A percentile compares a stretch with the other conserved stretches of the same genome.
Conservation (phyloP, 2,797 vertebrate species). For the Cheirogaleus major region DNA sequence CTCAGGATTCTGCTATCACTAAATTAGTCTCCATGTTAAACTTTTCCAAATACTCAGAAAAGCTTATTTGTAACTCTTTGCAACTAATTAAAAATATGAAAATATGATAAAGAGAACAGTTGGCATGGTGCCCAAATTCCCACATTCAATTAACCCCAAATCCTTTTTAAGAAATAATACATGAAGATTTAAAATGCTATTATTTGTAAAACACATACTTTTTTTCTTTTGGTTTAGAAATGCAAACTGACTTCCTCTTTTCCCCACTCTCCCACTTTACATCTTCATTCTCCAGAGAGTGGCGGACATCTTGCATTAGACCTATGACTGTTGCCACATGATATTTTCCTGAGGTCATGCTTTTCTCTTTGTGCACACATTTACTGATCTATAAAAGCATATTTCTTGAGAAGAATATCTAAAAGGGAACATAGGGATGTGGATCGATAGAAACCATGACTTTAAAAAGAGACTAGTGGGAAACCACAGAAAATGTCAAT, state of each 20-base stretch:
- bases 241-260: not conserved
- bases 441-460: constrained; percentile 55
- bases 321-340: not conserved
- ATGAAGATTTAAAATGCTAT: not conserved
- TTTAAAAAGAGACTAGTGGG: constrained; percentile 59
- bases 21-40: not conserved
- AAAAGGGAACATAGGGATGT: constrained; percentile 32
- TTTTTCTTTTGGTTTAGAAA: not conserved
- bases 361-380: constrained; percentile 52
- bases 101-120: not conserved
- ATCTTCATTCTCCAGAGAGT: not conserved
- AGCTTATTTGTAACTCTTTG: not conserved
- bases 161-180: not conserved
- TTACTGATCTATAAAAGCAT: constrained; percentile 58
- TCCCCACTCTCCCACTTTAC: not conserved
- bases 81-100: not conserved
- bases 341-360: constrained; percentile 25
- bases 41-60: not conserved
- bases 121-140: not conserved
- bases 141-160: constrained; percentile 30
- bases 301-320: not conserved
- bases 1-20: not conserved
- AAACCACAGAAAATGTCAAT: constrained; percentile 71
- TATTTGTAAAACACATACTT: not conserved
- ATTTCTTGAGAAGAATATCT: constrained; percentile 64